Evolutionary conservation across 2,888 invertebrate genomes (phyloP).

Genomic region (Athalia rosae): DNA sequence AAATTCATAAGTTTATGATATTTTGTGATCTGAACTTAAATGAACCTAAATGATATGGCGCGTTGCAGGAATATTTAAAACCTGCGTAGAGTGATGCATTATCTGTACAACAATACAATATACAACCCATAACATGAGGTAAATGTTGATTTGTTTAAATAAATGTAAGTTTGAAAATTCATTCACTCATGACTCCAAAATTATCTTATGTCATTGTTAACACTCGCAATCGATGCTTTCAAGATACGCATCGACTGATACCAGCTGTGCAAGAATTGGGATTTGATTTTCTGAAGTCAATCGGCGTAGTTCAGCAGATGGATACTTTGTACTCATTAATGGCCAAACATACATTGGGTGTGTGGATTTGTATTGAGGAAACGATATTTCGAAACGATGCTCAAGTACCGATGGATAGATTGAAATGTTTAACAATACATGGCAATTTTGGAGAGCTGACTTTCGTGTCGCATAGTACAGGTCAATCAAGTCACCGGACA

Average conservation of each 20-base stretch:
- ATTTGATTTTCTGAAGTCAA: too few relatives aligned
- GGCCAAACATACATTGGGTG: too few relatives aligned
- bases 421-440: too few relatives aligned
- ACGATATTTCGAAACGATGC: too few relatives aligned
- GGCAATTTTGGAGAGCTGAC: too few relatives aligned
- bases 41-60: constrained; percentile 59
- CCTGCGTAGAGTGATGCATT: constrained; percentile 70
- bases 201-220: neutral
- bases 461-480: too few relatives aligned
- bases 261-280: too few relatives aligned
- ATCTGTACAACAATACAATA: constrained; percentile 70
- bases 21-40: constrained; percentile 58
- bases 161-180: constrained; percentile 73
- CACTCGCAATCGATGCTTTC: neutral
- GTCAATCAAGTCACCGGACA: too few relatives aligned
- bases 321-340: too few relatives aligned
- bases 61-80: constrained; percentile 66
- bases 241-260: neutral
- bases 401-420: too few relatives aligned
- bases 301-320: too few relatives aligned
- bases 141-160: constrained; percentile 74
- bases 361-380: too few relatives aligned
- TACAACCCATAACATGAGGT: constrained; percentile 73
- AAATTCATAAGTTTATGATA: constrained; percentile 49
- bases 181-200: constrained; percentile 38